Conservation (phyloP, 1,140 invertebrate genomes). For the Drosophila yakuba region DNA sequence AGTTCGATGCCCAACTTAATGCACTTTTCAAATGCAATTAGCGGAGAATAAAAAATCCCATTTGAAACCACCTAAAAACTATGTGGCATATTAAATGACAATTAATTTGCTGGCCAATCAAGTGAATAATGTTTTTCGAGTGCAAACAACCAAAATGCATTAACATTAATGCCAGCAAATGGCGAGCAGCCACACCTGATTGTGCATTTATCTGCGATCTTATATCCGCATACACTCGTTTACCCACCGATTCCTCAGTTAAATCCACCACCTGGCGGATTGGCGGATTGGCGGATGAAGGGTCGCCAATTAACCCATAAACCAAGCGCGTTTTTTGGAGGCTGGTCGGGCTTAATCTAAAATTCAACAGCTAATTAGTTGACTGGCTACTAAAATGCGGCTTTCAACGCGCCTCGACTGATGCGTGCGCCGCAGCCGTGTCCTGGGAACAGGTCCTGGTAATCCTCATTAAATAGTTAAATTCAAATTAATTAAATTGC, state of each 20-base stretch:
- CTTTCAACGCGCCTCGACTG: slow-evolving; percentile 57
- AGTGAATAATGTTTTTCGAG: slow-evolving; percentile 59
- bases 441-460: slow-evolving; percentile 46
- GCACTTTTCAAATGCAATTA: slow-evolving; percentile 74
- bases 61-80: slow-evolving; percentile 30
- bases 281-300: slow-evolving; percentile 15
- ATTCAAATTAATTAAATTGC: slow-evolving; percentile 83
- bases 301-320: slow-evolving; percentile 47
- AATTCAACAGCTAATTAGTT: slow-evolving; percentile 80
- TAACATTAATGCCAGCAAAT: slow-evolving; percentile 53
- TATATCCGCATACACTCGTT: background rate
- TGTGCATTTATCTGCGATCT: slow-evolving; percentile 20
- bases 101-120: slow-evolving; percentile 74
- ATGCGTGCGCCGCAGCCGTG: slow-evolving; percentile 38
- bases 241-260: background rate
- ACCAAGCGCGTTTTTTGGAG: slow-evolving; percentile 2
- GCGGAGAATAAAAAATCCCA: slow-evolving; percentile 14
- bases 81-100: slow-evolving; percentile 68
- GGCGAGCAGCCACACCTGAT: slow-evolving; percentile 10
- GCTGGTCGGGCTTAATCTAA: slow-evolving; percentile 66
- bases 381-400: slow-evolving; percentile 71
- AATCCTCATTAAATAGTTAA: slow-evolving; percentile 83
- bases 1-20: slow-evolving; percentile 41
- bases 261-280: too few relatives aligned
- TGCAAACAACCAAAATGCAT: slow-evolving; percentile 68